Evolutionary conservation across 1,140 invertebrate species (phyloP).

Genomic region (Saxidomus purpurata): DNA sequence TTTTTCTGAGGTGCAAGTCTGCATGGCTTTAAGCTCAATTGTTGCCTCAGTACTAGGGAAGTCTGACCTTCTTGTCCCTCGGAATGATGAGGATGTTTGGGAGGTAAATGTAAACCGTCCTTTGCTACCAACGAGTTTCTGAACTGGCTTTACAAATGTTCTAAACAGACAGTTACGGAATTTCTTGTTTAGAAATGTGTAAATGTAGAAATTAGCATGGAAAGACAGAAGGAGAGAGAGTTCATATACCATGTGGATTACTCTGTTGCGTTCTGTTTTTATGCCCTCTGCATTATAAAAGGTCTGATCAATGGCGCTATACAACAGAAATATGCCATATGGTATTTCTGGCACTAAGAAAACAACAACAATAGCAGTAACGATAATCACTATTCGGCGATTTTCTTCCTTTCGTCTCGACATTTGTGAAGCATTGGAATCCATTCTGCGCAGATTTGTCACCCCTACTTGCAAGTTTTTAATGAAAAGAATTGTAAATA

Average conservation of each 20-base stretch:
- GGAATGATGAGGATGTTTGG: not conserved
- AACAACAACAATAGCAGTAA: conserved; percentile 27
- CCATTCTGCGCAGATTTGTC: not conserved
- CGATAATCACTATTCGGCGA: conserved; percentile 25
- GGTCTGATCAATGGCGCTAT: conserved; percentile 21
- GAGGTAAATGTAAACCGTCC: not conserved
- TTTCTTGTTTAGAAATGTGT: conserved; percentile 40
- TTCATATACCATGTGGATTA: conserved; percentile 51
- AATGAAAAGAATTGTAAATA: conserved; percentile 43
- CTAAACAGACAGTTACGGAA: conserved; percentile 25
- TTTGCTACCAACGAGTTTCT: not conserved
- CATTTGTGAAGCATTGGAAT: conserved; percentile 12
- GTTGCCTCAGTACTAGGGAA: not conserved
- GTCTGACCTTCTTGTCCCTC: not conserved
- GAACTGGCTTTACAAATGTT: conserved; percentile 5
- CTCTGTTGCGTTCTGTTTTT: not conserved
- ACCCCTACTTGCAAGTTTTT: not conserved
- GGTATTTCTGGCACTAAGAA: conserved; percentile 62
- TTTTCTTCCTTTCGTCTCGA: conserved; percentile 28
- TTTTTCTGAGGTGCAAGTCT: not conserved
- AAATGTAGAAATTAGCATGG: conserved; percentile 60
- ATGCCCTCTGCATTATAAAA: not conserved
- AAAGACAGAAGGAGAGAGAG: conserved; percentile 35
- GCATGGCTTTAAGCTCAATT: not conserved
- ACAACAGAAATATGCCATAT: conserved; percentile 53